phyloP scores from a whole-genome alignment of 2,113 vertebrate genomes.

The Balaeniceps rex region DNA sequence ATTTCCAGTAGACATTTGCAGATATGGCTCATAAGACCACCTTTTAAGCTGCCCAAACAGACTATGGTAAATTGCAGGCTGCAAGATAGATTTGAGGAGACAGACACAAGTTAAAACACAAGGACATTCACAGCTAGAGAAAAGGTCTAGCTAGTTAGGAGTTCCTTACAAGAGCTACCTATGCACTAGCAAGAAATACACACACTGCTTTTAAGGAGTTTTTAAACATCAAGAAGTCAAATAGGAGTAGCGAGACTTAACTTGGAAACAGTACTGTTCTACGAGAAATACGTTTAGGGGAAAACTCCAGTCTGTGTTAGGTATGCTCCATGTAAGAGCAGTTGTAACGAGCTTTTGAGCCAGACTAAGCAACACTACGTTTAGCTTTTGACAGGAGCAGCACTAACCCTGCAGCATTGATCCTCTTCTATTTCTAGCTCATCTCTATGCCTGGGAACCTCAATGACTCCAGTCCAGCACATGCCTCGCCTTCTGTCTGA shows the following conservation, averaged over 20 bases:
- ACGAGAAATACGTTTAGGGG: neutral
- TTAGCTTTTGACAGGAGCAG: neutral
- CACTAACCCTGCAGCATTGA: slow-evolving; percentile 86
- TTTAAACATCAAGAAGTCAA: neutral
- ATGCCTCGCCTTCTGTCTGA: slow-evolving; percentile 86
- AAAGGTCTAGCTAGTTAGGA: neutral
- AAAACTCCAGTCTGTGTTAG: neutral
- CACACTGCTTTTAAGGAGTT: neutral
- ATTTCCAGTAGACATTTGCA: neutral
- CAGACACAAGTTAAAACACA: neutral
- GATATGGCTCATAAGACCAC: neutral
- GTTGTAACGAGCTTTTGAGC: neutral
- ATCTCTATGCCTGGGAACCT: slow-evolving; percentile 60
- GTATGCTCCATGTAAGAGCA: neutral
- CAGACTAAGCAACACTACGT: neutral
- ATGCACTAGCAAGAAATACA: neutral
- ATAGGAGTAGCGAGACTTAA: neutral
- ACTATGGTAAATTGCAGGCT: neutral
- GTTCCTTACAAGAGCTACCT: neutral
- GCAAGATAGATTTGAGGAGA: neutral
- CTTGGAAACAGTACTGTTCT: neutral
- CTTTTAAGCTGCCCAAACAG: neutral
- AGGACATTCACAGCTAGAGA: neutral
- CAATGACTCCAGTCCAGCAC: slow-evolving; percentile 74
- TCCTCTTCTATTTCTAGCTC: slow-evolving; percentile 83